Conservation (phyloP, 1,140 invertebrate species). For the Neelides sp. region DNA sequence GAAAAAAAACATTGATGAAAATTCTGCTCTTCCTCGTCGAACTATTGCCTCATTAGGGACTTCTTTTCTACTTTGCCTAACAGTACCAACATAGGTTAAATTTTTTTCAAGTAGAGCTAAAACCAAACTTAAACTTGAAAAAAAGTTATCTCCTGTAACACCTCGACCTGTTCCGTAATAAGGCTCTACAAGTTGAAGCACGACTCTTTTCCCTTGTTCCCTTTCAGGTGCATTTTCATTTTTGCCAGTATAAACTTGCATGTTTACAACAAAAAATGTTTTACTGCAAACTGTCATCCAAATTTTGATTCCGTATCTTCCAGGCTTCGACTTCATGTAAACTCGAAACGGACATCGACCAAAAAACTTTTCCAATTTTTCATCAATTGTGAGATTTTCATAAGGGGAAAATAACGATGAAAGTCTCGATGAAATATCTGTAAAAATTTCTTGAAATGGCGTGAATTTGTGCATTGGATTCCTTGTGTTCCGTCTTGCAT, state of each 20-base stretch:
- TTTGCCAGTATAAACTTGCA: not conserved
- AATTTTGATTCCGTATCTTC: conserved; percentile 33
- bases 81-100: too few relatives aligned
- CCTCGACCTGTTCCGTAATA: conserved; percentile 33
- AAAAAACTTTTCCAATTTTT: conserved; percentile 3
- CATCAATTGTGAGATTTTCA: conserved; percentile 6
- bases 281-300: conserved; percentile 27
- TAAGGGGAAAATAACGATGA: not conserved
- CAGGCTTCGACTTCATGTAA: conserved; percentile 11
- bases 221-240: not conserved
- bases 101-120: too few relatives aligned
- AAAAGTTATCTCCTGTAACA: conserved; percentile 37
- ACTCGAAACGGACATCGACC: conserved; percentile 10
- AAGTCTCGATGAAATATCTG: not conserved
- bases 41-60: too few relatives aligned
- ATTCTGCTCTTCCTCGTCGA: too few relatives aligned
- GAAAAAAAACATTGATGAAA: too few relatives aligned
- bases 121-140: conserved; percentile 34
- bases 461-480: not conserved
- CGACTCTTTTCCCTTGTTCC: conserved; percentile 19
- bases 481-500: not conserved
- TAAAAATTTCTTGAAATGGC: not conserved
- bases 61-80: too few relatives aligned
- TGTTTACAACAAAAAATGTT: not conserved
- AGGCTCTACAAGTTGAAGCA: conserved; percentile 32